Evolutionary conservation across 2,797 vertebrate species (phyloP).

Genomic region (Anniella stebbinsi): DNA sequence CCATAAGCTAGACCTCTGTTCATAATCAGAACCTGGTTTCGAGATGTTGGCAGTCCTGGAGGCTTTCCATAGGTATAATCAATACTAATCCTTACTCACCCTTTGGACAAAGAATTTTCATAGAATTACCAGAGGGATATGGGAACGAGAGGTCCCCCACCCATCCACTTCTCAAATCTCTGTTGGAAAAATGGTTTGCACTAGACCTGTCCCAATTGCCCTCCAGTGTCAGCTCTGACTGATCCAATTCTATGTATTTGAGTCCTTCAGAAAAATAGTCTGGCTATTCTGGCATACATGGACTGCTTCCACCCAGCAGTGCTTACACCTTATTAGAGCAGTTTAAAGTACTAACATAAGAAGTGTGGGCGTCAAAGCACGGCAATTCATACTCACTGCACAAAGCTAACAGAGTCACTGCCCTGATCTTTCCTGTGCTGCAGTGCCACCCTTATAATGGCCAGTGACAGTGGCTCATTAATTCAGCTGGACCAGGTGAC

Average conservation of each 20-base stretch:
- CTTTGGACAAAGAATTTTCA: neutral
- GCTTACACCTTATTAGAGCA: neutral
- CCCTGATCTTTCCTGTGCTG: neutral
- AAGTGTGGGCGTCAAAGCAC: neutral
- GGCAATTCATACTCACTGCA: neutral
- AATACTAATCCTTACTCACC: neutral
- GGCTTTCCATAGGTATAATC: conserved; percentile 5
- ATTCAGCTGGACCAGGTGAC: neutral
- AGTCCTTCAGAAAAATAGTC: neutral
- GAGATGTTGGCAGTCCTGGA: neutral
- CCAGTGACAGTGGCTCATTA: neutral
- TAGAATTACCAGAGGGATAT: neutral
- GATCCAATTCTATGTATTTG: neutral
- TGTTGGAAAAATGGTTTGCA: neutral
- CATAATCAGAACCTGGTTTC: neutral
- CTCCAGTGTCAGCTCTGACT: neutral
- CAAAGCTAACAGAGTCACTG: neutral
- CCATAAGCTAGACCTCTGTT: neutral
- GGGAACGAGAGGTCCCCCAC: neutral
- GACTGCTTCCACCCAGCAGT: neutral
- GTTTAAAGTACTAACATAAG: neutral
- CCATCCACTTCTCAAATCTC: neutral
- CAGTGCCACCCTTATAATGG: neutral
- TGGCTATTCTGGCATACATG: neutral
- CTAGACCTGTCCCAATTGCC: neutral